A percentile compares a stretch with the other conserved stretches of the same genome.
Evolutionary conservation across 2,888 invertebrate genomes (phyloP).

Genomic region (Ceriagrion tenellum): DNA sequence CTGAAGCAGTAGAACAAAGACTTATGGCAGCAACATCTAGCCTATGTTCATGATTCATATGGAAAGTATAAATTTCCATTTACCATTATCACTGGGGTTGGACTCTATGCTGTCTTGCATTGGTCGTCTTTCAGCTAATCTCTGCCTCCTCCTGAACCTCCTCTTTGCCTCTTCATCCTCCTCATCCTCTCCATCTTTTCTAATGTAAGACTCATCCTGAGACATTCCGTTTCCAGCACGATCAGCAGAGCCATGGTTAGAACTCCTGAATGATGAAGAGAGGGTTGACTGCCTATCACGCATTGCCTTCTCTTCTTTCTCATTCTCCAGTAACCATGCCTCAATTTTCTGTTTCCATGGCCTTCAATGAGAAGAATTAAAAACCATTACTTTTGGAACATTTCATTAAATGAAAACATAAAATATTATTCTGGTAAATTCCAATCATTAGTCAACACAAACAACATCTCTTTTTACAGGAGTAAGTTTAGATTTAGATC

Average conservation of each 20-base stretch:
- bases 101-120: slow-evolving; percentile 17
- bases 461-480: not conserved
- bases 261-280: slow-evolving; percentile 41
- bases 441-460: not conserved
- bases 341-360: slow-evolving; percentile 95
- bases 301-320: slow-evolving; percentile 78
- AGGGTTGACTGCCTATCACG: slow-evolving; percentile 2
- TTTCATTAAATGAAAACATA: too few species aligned
- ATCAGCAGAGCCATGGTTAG: slow-evolving; percentile 34
- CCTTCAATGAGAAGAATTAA: slow-evolving; percentile 78
- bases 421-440: too few species aligned
- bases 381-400: too few species aligned
- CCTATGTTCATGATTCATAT: too few species aligned
- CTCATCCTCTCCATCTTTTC: slow-evolving; percentile 76
- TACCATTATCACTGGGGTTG: slow-evolving; percentile 57
- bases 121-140: slow-evolving; percentile 47
- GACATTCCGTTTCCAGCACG: slow-evolving; percentile 20
- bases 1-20: too few species aligned
- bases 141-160: slow-evolving; percentile 38
- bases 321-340: slow-evolving; percentile 93
- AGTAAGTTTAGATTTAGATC: not conserved
- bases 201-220: slow-evolving; percentile 79
- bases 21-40: too few species aligned
- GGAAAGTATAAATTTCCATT: too few species aligned
- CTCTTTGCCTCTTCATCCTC: slow-evolving; percentile 69